Evolutionary conservation across 1,140 invertebrate genomes (phyloP).

Genomic region (Vanessa atalanta): DNA sequence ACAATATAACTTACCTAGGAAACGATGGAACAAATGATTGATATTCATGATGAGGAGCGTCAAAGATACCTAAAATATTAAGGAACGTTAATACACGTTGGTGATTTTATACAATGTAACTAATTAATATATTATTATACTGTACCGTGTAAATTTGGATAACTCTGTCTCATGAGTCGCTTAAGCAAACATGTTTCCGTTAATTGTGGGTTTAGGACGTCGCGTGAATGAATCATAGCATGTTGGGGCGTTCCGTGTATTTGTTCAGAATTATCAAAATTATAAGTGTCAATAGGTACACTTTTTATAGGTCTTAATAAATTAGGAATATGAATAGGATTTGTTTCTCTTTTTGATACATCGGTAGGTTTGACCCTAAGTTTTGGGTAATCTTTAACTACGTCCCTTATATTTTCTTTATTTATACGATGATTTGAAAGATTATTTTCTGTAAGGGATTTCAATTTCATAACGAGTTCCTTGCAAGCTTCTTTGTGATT

Average conservation of each 20-base stretch:
- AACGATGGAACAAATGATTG: constrained; percentile 18
- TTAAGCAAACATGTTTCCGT: constrained; percentile 53
- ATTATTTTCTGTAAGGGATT: constrained; percentile 44
- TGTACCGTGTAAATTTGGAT: constrained; percentile 51
- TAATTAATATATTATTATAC: constrained; percentile 1
- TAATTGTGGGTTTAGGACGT: constrained; percentile 32
- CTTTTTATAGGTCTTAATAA: constrained; percentile 30
- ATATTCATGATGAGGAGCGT: constrained; percentile 37
- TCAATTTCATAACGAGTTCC: constrained; percentile 57
- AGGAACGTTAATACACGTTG: not conserved
- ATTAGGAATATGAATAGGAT: constrained; percentile 17
- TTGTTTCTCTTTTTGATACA: constrained; percentile 45
- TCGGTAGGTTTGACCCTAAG: constrained; percentile 35
- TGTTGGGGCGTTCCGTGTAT: constrained; percentile 9
- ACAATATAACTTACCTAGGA: constrained; percentile 15
- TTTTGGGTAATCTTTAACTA: constrained; percentile 21
- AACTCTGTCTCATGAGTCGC: constrained; percentile 54
- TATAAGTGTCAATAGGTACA: constrained; percentile 8
- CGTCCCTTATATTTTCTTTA: constrained; percentile 22
- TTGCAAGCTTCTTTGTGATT: constrained; percentile 55
- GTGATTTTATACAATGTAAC: not conserved
- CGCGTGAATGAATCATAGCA: constrained; percentile 14
- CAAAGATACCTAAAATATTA: constrained; percentile 36
- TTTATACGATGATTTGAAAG: constrained; percentile 28
- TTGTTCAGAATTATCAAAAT: constrained; percentile 30